A percentile compares a stretch with the other conserved stretches of the same genome.
Conservation (phyloP, 2,113 vertebrate species). For the Odocoileus virginianus region DNA sequence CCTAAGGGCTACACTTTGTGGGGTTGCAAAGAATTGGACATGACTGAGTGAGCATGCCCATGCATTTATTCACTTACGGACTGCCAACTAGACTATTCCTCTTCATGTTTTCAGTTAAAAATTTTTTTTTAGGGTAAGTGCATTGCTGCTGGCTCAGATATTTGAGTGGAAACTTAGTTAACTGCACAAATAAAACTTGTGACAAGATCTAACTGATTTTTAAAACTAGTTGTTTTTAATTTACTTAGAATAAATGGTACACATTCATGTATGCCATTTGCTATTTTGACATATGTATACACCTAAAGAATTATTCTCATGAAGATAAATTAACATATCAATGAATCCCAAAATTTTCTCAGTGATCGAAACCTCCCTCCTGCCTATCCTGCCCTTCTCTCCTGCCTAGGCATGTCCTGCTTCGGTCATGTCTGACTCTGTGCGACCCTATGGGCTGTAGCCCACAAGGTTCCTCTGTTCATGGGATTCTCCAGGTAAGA, state of each 20-base stretch:
- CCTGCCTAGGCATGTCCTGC: neutral
- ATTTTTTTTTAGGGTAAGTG: neutral
- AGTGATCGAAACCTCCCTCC: neutral
- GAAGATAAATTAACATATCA: neutral
- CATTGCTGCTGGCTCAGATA: neutral
- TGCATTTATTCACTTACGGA: neutral
- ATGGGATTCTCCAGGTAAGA: neutral
- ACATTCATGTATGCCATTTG: neutral
- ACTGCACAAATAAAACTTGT: neutral
- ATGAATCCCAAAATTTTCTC: neutral
- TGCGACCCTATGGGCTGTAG: neutral
- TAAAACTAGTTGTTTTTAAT: neutral
- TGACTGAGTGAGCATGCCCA: neutral
- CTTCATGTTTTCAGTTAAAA: neutral
- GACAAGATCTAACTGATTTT: neutral
- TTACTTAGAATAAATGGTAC: neutral
- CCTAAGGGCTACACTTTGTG: neutral
- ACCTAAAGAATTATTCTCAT: neutral
- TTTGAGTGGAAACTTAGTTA: neutral
- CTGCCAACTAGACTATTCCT: neutral
- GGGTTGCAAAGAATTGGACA: neutral
- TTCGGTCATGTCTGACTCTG: neutral
- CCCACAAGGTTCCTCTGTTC: neutral
- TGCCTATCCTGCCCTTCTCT: neutral
- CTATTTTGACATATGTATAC: neutral